Conservation (phyloP, 2,888 invertebrate genomes). For the Aspidapion aeneum region DNA sequence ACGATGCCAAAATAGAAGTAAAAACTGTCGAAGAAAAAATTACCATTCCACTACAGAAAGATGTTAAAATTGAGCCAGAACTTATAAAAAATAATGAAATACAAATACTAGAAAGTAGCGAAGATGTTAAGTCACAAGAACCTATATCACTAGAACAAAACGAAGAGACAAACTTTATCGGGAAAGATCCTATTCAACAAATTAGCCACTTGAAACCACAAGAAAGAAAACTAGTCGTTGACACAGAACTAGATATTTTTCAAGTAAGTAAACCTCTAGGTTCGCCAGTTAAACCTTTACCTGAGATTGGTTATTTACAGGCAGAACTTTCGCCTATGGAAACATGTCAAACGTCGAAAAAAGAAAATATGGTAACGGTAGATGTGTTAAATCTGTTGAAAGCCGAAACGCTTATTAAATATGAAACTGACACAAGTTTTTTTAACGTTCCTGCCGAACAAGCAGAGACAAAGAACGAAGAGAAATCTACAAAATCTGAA, state of each 20-base stretch:
- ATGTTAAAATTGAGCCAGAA: too few species aligned
- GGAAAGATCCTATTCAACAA: background rate
- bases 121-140: background rate
- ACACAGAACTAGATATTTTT: background rate
- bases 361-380: slow-evolving; percentile 13
- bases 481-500: slow-evolving; percentile 11
- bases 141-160: background rate
- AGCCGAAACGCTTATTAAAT: slow-evolving; percentile 27
- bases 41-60: background rate
- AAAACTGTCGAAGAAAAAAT: background rate
- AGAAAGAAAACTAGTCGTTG: background rate
- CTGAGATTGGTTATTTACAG: slow-evolving; percentile 24
- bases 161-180: background rate
- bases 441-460: slow-evolving; percentile 9
- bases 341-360: background rate
- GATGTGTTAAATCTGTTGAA: slow-evolving; percentile 29
- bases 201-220: background rate
- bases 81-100: too few species aligned
- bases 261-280: background rate
- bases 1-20: background rate
- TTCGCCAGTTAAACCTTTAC: slow-evolving; percentile 24
- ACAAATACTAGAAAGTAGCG: background rate
- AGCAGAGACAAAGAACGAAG: slow-evolving; percentile 10
- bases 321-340: slow-evolving; percentile 10
- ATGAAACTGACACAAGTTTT: slow-evolving; percentile 2